These are phyloP conservation scores for Craniophora ligustri DNA, from an alignment of 2,888 invertebrate species.

Conservation along the genomic window DNA sequence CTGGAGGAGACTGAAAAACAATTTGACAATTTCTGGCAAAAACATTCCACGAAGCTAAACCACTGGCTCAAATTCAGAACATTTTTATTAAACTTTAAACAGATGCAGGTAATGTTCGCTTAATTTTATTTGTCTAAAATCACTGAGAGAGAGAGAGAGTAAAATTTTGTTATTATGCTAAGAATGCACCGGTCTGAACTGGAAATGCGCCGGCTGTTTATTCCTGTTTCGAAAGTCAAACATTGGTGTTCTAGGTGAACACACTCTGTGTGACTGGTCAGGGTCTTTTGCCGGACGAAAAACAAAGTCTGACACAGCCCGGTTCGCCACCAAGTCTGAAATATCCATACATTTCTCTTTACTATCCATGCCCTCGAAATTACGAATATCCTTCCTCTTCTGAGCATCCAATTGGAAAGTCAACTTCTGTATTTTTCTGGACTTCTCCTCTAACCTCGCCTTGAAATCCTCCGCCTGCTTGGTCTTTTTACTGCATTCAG, in stretches of 20 bases:
- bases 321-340: constrained; percentile 77
- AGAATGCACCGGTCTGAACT: constrained; percentile 75
- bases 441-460: constrained; percentile 79
- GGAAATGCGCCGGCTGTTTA: constrained; percentile 68
- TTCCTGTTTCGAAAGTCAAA: constrained; percentile 78
- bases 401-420: constrained; percentile 81
- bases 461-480: constrained; percentile 82
- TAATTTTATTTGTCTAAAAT: constrained; percentile 42
- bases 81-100: constrained; percentile 98
- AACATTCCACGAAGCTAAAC: constrained; percentile 95
- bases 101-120: constrained; percentile 91
- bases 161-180: constrained; percentile 44
- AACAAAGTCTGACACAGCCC: constrained; percentile 76
- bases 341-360: constrained; percentile 81
- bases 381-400: constrained; percentile 76
- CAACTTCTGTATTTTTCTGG: constrained; percentile 82
- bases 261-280: constrained; percentile 67
- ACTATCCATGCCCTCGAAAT: constrained; percentile 68
- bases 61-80: constrained; percentile 96
- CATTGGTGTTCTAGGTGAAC: constrained; percentile 80
- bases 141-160: background rate
- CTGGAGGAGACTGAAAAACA: constrained; percentile 97
- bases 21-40: constrained; percentile 98
- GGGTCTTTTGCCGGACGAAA: constrained; percentile 78
- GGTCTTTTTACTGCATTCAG: constrained; percentile 79